Base-by-base conservation (phyloP, 2,113 vertebrate genomes). In the Catharus bicknelli region DNA sequence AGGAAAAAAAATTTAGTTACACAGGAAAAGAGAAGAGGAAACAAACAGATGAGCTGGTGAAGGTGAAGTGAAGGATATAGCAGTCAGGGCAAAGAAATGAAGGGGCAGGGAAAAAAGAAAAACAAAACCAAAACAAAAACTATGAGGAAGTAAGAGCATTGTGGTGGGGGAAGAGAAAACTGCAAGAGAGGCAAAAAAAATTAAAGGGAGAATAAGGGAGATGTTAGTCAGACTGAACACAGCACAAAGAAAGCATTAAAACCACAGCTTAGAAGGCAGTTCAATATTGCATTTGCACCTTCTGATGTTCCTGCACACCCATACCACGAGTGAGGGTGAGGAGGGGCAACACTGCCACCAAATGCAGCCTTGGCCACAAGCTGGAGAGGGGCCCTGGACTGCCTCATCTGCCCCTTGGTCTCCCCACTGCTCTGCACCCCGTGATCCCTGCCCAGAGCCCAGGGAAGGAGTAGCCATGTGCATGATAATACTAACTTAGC, bases 401-500 rank as follows among this genome's bases (percentile, higher is more conserved):
- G 67, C 38, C 82, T 66, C 58, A 6, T 45, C 51, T 77, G 76
- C 48, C 38, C 62, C 51, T 50, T 25, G 55, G 42, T 43, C 23
- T 25, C 47, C 36, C 29, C 17, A 2, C 11, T 4, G 43, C 76
- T 23, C 43, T 54, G 14, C 74, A 93, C 91, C 90, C 84, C 47
- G 17, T 75, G 92, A 84, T 88, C 94, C 94, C 90, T 11, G 21
- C 90, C 96, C 95, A 18, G 23, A 94, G 90, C 84, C 84, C 90
- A 81, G 50, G 82, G 85, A 93, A 94, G 79, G 77, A 92, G 57
- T 16, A 87, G 79, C 85, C 94, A 45, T 72, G 5, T n/a, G 76
- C 82, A 95, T 82, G 93, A 66, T 96, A 97, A 97, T 96, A 85
- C 86, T 74, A 97, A 91, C 95, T 92, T 97, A 94, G 92, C 90